These are phyloP conservation scores for Channallabes apus DNA, from an alignment of 2,797 vertebrate genomes.

Conservation along the genomic window DNA sequence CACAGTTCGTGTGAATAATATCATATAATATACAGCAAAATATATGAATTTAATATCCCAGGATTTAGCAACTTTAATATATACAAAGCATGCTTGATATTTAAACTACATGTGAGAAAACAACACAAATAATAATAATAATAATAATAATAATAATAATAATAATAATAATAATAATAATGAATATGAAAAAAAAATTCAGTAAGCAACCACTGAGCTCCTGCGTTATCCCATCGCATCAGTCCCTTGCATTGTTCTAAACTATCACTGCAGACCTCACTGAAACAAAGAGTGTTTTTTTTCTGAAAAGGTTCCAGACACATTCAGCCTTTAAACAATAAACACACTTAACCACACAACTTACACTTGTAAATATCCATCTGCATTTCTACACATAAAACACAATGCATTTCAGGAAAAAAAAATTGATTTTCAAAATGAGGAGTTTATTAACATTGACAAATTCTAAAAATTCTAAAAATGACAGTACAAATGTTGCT, in stretches of 20 bases:
- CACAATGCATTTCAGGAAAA: not conserved
- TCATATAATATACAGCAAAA: too few species aligned
- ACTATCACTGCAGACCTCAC: not conserved
- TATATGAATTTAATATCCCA: not conserved
- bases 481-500: not conserved
- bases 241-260: not conserved
- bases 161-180: too few species aligned
- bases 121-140: not conserved
- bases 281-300: slow-evolving; percentile 21
- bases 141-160: too few species aligned
- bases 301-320: not conserved
- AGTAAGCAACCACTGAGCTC: not conserved
- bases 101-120: not conserved
- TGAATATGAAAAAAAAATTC: not conserved
- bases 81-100: not conserved
- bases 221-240: not conserved
- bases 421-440: not conserved
- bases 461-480: not conserved
- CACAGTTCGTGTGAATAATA: not conserved
- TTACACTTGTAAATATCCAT: not conserved
- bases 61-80: not conserved
- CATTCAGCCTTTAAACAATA: not conserved
- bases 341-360: not conserved
- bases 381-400: not conserved
- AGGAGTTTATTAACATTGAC: not conserved